Evolutionary conservation across 2,113 vertebrate species (phyloP), one percentile per base, ranked within the genome.

Genomic region (Centropus bengalensis): DNA sequence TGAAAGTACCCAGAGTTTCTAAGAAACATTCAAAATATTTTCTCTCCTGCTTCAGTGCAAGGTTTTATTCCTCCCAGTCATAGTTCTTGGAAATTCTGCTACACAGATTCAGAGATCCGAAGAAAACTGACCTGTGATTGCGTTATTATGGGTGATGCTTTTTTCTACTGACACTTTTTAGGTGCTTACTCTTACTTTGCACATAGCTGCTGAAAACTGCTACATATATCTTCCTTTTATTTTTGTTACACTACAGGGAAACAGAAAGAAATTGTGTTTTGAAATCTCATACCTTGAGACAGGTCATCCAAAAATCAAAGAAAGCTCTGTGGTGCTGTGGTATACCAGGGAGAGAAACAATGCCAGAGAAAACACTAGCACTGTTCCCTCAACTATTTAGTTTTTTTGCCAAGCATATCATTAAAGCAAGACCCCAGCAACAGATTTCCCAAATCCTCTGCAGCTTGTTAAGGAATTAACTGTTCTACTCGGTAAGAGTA

Each of bases 331-430:
- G n/a, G 6, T 77, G n/a, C 59, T 82, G 32, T 2, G 3, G 55
- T 13, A 49, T 1, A 17, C 27, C 8, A 6, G 0, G 0, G 28
- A 69, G 24, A 80, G 24, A 88, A 45, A 76, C 17, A 64, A 12
- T 21, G 16, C 33, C 71, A 74, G 59, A 56, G 45, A 73, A 58
- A 74, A 74, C 10, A 21, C 16, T 30, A n/a, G 12, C 0, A 1
- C 33, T 14, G 9, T n/a, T 86, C 66, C 75, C 44, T 80, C 23
- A 18, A 80, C 23, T 27, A 44, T 19, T 60, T 13, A 5, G 11
- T 33, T 30, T 27, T 90, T 91, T 59, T 79, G 12, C 21, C 42
- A 56, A 63, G 49, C 4, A 8, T 24, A 24, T 28, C n/a, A 89
- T 82, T 66, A 82, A 89, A 93, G 27, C 11, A 67, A 58, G 13